Conservation (phyloP, 64 coral and sea anemone genomes). For the Pachyseris speciosa region DNA sequence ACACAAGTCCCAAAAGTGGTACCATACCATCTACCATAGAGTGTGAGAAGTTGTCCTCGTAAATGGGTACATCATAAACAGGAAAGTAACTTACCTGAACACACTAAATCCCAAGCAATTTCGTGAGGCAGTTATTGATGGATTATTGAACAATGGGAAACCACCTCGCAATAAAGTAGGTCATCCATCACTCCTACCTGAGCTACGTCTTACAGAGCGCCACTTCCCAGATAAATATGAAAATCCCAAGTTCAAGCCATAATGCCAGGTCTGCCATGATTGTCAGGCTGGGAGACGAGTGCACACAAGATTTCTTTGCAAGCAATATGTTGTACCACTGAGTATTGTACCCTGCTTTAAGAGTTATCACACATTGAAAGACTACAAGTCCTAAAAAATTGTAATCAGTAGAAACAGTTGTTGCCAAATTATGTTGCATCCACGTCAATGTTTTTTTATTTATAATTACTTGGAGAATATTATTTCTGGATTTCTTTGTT, state of each 20-base stretch:
- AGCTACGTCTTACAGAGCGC: slow-evolving; percentile 4
- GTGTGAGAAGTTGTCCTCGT: slow-evolving; percentile 36
- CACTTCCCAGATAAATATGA: slow-evolving; percentile 10
- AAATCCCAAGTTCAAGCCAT: slow-evolving; percentile 20
- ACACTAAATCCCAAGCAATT: slow-evolving; percentile 17
- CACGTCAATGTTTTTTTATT: no score
- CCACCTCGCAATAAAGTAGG: background rate
- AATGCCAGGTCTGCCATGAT: slow-evolving; percentile 20
- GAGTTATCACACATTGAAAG: slow-evolving; percentile 40
- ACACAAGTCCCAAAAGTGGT: slow-evolving; percentile 53
- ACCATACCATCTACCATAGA: slow-evolving; percentile 41
- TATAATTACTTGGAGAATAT: no score
- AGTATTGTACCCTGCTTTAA: slow-evolving; percentile 33
- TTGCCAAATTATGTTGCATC: no score
- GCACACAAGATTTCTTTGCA: slow-evolving; percentile 34
- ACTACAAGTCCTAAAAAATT: no score
- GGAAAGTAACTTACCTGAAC: background rate
- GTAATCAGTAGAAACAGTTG: slow-evolving; percentile 11
- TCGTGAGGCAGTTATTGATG: slow-evolving; percentile 33
- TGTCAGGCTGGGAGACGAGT: background rate
- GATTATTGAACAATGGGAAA: background rate
- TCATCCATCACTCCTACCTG: slow-evolving; percentile 14
- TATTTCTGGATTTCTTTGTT: no score
- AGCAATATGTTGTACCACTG: slow-evolving; percentile 23
- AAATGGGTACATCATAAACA: slow-evolving; percentile 17